Conservation (phyloP, 2,888 invertebrate genomes). For the Reticulitermes lucifugus region DNA sequence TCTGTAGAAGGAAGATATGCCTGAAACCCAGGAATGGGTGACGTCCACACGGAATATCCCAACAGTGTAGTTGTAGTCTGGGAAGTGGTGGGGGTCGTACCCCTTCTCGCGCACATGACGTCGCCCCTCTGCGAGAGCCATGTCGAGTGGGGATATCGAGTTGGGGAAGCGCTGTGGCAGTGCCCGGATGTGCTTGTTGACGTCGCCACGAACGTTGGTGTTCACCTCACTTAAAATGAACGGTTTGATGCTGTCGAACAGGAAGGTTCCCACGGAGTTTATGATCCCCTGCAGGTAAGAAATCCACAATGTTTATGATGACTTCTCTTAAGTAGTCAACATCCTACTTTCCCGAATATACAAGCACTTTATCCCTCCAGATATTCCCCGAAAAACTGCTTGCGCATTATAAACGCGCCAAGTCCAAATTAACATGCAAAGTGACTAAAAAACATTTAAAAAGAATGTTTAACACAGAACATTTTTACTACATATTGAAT, state of each 20-base stretch:
- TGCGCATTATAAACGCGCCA: too few relatives aligned
- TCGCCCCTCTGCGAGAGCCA: constrained; percentile 80
- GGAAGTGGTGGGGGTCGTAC: constrained; percentile 81
- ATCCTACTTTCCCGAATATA: too few relatives aligned
- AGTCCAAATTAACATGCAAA: too few relatives aligned
- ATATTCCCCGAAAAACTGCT: too few relatives aligned
- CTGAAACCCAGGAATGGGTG: constrained; percentile 81
- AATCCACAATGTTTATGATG: too few relatives aligned
- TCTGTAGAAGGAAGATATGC: constrained; percentile 84
- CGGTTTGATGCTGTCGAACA: constrained; percentile 90
- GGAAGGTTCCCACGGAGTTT: constrained; percentile 83
- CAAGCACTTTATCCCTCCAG: too few relatives aligned
- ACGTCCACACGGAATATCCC: constrained; percentile 78
- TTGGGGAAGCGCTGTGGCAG: constrained; percentile 83
- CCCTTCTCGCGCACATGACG: constrained; percentile 73
- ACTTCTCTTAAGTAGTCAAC: too few relatives aligned
- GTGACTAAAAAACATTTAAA: too few relatives aligned
- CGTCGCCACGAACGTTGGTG: constrained; percentile 76
- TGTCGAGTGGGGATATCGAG: constrained; percentile 87
- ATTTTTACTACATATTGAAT: too few relatives aligned
- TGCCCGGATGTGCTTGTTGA: constrained; percentile 79
- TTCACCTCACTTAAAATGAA: constrained; percentile 84
- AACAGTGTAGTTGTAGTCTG: constrained; percentile 77
- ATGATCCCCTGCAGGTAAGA: constrained; percentile 72
- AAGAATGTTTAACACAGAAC: too few relatives aligned